phyloP scores from a whole-genome alignment of 2,888 invertebrate genomes.

The Cheilosia variabilis region DNA sequence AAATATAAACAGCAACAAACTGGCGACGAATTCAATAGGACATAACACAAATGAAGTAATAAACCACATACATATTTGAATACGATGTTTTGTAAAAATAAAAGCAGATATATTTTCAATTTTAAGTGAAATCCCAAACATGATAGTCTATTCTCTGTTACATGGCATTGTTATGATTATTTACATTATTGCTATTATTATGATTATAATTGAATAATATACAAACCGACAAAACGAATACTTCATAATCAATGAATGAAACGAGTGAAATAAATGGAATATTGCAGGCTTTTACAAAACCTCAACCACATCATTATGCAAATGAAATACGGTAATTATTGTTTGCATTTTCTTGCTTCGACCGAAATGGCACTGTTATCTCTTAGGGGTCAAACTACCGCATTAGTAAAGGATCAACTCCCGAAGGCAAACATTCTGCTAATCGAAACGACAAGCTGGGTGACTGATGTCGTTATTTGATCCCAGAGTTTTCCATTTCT shows the following conservation, averaged over 20 bases:
- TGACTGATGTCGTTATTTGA: neutral
- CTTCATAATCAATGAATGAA: constrained; percentile 46
- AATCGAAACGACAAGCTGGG: too few relatives aligned
- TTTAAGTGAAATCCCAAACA: constrained; percentile 51
- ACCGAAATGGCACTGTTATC: neutral
- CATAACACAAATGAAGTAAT: constrained; percentile 50
- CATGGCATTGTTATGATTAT: constrained; percentile 59
- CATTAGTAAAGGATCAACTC: neutral
- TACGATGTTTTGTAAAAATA: constrained; percentile 41
- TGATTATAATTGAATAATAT: constrained; percentile 10
- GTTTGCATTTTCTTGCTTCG: constrained; percentile 5
- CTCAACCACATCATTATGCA: neutral
- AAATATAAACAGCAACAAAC: constrained; percentile 29
- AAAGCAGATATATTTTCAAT: constrained; percentile 31
- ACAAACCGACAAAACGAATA: constrained; percentile 31
- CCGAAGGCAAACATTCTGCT: too few relatives aligned
- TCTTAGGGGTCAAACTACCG: neutral
- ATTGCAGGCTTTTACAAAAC: constrained; percentile 18
- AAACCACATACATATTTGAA: constrained; percentile 50
- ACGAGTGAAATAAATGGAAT: constrained; percentile 32
- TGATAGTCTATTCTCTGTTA: constrained; percentile 42
- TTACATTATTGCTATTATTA: constrained; percentile 42
- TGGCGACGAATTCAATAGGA: constrained; percentile 66
- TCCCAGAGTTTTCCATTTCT: constrained; percentile 5
- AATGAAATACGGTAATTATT: neutral